Percentiles rank a stretch among this genome's conserved stretches.
phyloP scores from a whole-genome alignment of 2,797 vertebrate species.

The Chromis chromis region DNA sequence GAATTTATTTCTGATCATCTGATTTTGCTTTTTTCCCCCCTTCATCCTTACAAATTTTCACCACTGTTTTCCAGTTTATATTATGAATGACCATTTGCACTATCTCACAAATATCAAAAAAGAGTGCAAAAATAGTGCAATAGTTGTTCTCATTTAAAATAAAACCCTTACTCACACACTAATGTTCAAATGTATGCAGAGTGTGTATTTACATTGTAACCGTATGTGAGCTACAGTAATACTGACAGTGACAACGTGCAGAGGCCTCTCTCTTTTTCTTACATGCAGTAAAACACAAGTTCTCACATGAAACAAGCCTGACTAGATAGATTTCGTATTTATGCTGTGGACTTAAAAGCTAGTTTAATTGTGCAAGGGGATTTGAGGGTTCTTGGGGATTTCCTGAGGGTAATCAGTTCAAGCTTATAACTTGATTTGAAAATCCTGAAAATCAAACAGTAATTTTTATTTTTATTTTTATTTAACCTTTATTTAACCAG shows the following conservation, averaged over 20 bases:
- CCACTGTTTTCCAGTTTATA: neutral
- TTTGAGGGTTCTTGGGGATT: constrained; percentile 6
- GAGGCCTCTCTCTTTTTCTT: neutral
- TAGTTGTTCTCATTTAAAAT: no score
- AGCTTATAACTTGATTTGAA: constrained; percentile 25
- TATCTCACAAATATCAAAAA: neutral
- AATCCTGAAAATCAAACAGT: constrained; percentile 26
- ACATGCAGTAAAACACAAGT: no score
- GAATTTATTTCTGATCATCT: neutral
- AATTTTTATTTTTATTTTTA: no score
- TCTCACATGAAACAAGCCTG: neutral
- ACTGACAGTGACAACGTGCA: neutral
- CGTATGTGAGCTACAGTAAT: no score
- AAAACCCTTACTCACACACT: no score
- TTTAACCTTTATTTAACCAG: no score
- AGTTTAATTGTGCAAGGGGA: neutral
- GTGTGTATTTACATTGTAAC: no score
- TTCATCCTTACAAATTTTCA: neutral
- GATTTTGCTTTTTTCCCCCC: neutral
- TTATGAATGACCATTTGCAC: neutral
- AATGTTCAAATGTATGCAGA: no score
- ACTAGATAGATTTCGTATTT: constrained; percentile 5
- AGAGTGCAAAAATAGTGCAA: neutral
- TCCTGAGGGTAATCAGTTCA: neutral
- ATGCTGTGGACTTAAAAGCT: constrained; percentile 18